Evolutionary conservation across 2,113 vertebrate genomes (phyloP).

Genomic region (Prunella himalayana): DNA sequence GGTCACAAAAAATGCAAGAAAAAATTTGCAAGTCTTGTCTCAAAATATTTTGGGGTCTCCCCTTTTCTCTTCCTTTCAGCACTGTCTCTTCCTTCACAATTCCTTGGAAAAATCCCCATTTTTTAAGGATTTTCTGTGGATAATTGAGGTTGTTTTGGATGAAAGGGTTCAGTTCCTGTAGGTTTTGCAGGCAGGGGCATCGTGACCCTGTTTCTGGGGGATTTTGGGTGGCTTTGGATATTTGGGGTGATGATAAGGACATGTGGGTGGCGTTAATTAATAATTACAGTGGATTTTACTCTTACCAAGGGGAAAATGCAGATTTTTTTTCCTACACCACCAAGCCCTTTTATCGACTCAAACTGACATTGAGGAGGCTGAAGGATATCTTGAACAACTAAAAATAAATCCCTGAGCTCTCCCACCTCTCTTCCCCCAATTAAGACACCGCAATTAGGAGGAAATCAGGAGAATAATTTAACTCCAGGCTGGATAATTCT

Average conservation of each 20-base stretch:
- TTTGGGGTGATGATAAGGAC: accelerated
- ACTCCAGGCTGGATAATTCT: not conserved
- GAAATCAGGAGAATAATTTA: not conserved
- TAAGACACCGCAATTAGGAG: not conserved
- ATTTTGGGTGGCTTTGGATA: not conserved
- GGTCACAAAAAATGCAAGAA: accelerated
- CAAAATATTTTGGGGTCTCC: not conserved
- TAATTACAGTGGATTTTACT: not conserved
- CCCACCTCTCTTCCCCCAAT: not conserved
- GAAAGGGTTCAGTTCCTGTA: not conserved
- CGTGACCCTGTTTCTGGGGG: not conserved
- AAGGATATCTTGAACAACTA: not conserved
- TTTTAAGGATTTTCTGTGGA: not conserved
- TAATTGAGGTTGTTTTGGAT: not conserved
- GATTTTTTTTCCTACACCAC: not conserved
- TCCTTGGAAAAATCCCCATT: not conserved
- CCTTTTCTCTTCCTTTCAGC: not conserved
- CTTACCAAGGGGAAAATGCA: not conserved
- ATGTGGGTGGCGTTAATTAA: accelerated
- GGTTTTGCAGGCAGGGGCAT: not conserved
- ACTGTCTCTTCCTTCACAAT: not conserved
- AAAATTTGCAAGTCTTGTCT: not conserved
- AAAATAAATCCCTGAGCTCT: not conserved
- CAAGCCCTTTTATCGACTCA: not conserved
- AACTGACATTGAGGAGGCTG: not conserved